These are phyloP conservation scores for Panthera leo DNA, from an alignment of 2,113 vertebrate species.

Conservation along the genomic window DNA sequence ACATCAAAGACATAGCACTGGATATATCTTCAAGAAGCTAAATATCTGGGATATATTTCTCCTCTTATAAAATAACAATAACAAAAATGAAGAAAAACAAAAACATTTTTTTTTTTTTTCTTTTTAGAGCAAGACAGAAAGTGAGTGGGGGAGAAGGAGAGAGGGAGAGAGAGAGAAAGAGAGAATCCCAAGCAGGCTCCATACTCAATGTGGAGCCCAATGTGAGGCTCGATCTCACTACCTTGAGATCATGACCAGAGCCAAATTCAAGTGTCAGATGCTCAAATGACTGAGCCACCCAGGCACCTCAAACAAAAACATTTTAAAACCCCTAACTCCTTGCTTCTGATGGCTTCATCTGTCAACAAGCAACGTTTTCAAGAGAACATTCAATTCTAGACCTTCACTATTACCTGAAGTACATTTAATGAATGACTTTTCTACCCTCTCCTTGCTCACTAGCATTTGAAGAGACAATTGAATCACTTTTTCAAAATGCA, in stretches of 20 bases:
- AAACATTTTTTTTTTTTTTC: too few species aligned
- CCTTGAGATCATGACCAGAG: too few species aligned
- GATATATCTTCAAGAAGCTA: background rate
- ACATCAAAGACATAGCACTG: background rate
- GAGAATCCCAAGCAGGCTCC: too few species aligned
- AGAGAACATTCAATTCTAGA: slow-evolving; percentile 15
- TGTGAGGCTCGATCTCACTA: too few species aligned
- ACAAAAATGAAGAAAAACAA: background rate
- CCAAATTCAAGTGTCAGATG: too few species aligned
- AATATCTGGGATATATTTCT: background rate
- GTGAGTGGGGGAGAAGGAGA: too few species aligned
- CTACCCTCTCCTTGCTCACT: slow-evolving; percentile 7
- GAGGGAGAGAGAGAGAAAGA: too few species aligned
- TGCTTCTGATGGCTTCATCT: background rate
- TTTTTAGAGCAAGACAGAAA: too few species aligned
- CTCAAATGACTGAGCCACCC: too few species aligned
- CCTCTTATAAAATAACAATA: background rate
- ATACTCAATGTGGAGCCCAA: too few species aligned
- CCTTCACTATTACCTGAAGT: background rate
- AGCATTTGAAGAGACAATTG: slow-evolving; percentile 46
- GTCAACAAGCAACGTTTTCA: slow-evolving; percentile 33
- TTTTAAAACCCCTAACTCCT: background rate
- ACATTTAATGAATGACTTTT: slow-evolving; percentile 59
- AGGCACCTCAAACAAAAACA: background rate
- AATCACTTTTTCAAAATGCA: slow-evolving; percentile 57